phyloP scores from a whole-genome alignment of 2,797 vertebrate species.

The Acridotheres tristis region DNA sequence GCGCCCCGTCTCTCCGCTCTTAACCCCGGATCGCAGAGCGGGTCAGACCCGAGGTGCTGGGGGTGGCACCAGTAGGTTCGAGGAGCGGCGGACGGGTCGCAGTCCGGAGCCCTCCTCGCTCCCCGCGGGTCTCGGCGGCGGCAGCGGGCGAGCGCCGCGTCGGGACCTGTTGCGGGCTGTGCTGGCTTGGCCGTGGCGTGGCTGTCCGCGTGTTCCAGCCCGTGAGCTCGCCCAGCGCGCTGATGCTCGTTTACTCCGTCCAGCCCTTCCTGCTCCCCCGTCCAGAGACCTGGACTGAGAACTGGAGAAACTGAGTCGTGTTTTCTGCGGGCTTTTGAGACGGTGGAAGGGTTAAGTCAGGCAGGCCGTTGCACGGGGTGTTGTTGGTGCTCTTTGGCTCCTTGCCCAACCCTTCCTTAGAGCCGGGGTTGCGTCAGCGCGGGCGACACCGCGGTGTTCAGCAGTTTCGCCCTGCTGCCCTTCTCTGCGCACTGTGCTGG shows the following conservation, averaged over 20 bases:
- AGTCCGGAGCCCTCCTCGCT: not conserved
- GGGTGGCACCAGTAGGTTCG: not conserved
- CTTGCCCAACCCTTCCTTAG: not conserved
- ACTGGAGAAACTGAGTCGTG: accelerated
- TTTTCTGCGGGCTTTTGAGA: too few species aligned
- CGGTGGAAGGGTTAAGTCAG: not conserved
- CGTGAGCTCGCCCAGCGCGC: not conserved
- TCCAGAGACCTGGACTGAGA: not conserved
- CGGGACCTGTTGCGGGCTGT: not conserved
- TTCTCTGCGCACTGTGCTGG: accelerated
- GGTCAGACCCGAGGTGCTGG: not conserved
- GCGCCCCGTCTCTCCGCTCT: not conserved
- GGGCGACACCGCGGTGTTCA: not conserved
- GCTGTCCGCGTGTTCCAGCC: not conserved
- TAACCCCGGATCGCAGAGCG: not conserved
- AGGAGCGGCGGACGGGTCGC: not conserved
- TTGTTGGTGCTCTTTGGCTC: not conserved
- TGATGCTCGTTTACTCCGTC: not conserved
- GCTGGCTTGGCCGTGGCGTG: not conserved
- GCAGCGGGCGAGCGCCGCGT: not conserved
- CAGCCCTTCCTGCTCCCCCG: not conserved
- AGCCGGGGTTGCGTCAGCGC: not conserved
- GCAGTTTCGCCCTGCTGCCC: not conserved
- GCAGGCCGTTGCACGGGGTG: not conserved
- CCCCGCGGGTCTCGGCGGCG: not conserved